Conservation (phyloP, 2,888 invertebrate genomes). For the Macrosiphum euphorbiae region DNA sequence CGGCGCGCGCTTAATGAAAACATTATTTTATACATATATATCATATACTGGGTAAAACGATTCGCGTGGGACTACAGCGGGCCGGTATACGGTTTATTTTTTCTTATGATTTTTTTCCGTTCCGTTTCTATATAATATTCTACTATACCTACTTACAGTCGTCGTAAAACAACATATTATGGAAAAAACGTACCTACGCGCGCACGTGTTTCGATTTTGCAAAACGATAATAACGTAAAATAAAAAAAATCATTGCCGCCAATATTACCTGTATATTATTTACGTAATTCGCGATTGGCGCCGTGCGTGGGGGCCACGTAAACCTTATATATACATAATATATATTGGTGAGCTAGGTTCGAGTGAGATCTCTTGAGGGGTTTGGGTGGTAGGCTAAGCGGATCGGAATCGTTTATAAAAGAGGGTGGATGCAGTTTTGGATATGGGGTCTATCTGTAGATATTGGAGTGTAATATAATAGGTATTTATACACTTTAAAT, state of each 20-base stretch:
- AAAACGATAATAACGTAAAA: neutral
- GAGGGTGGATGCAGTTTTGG: too few species aligned
- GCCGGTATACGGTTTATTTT: slow-evolving; percentile 32
- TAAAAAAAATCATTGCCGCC: neutral
- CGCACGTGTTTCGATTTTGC: slow-evolving; percentile 38
- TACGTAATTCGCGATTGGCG: neutral
- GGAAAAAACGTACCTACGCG: slow-evolving; percentile 28
- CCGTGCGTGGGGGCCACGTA: neutral
- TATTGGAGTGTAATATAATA: too few species aligned
- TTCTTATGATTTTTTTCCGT: neutral
- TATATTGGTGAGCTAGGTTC: neutral
- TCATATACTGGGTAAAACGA: slow-evolving; percentile 51
- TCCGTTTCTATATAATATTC: neutral
- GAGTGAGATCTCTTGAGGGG: too few species aligned
- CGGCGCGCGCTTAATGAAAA: slow-evolving; percentile 61
- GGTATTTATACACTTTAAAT: neutral
- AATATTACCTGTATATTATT: neutral
- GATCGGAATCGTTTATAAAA: too few species aligned
- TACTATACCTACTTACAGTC: neutral
- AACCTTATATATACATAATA: neutral
- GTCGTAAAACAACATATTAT: neutral
- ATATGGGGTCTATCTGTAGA: too few species aligned
- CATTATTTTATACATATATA: slow-evolving; percentile 6
- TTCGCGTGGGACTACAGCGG: slow-evolving; percentile 54
- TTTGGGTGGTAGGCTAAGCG: too few species aligned